Conservation (phyloP, 1,140 invertebrate species). For the Harpegnathos saltator region DNA sequence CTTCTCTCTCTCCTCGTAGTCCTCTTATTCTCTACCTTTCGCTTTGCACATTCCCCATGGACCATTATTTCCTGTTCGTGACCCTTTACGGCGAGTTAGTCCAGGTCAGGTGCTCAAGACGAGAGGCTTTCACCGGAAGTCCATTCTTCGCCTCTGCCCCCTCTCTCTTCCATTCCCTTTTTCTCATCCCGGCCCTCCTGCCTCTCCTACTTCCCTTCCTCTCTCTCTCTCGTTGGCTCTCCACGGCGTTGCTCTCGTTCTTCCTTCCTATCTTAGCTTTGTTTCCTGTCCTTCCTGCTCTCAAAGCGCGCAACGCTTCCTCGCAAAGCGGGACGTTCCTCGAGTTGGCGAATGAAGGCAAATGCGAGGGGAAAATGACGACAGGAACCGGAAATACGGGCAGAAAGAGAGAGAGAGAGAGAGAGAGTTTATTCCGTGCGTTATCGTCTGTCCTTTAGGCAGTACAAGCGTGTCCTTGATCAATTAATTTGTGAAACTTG, state of each 20-base stretch:
- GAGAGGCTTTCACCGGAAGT: conserved; percentile 69
- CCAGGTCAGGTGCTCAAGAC: conserved; percentile 65
- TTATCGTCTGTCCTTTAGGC: not conserved
- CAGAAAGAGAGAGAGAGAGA: conserved; percentile 17
- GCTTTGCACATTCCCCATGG: conserved; percentile 58
- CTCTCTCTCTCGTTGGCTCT: conserved; percentile 9
- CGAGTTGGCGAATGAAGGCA: conserved; percentile 31
- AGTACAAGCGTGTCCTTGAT: not conserved
- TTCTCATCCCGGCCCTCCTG: too few species aligned
- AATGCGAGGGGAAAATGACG: conserved; percentile 36
- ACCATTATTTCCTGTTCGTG: conserved; percentile 67
- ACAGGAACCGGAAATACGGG: conserved; percentile 22
- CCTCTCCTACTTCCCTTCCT: conserved; percentile 29
- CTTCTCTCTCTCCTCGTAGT: conserved; percentile 4
- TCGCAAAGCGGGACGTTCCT: conserved; percentile 19
- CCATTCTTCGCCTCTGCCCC: conserved; percentile 42
- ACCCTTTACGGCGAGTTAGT: conserved; percentile 67
- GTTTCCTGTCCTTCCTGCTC: conserved; percentile 40
- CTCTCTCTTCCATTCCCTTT: not conserved
- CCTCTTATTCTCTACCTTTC: conserved; percentile 44
- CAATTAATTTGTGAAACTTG: not conserved
- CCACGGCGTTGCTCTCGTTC: conserved; percentile 30
- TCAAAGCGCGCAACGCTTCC: conserved; percentile 51
- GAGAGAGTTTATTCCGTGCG: not conserved
- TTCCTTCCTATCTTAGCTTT: conserved; percentile 47